These are phyloP conservation scores for Tupaia chinensis DNA, from an alignment of 2,113 vertebrate genomes.

Conservation along the genomic window DNA sequence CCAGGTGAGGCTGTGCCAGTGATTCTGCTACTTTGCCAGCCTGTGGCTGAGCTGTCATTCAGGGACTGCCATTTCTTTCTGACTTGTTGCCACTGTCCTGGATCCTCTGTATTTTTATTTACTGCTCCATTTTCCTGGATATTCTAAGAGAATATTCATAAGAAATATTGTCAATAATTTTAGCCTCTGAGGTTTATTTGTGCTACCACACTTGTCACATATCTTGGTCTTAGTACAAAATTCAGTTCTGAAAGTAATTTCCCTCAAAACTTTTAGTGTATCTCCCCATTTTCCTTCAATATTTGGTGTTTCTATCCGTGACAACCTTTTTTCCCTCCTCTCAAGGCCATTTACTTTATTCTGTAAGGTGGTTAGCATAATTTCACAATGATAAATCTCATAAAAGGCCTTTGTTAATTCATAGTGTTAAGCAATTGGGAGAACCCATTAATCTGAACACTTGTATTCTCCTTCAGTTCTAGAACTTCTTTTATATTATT, in stretches of 20 bases:
- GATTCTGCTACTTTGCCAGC: not conserved
- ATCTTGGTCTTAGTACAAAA: not conserved
- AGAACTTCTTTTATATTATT: not conserved
- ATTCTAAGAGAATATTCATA: not conserved
- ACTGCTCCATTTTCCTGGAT: not conserved
- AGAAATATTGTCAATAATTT: not conserved
- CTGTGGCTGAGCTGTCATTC: not conserved
- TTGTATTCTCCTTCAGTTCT: not conserved
- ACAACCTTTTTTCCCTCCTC: not conserved
- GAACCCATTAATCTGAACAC: not conserved
- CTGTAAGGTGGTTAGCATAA: not conserved
- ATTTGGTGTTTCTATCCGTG: not conserved
- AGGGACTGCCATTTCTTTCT: not conserved
- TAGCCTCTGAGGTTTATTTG: not conserved
- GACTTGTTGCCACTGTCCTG: not conserved
- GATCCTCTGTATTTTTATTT: not conserved
- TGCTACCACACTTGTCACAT: not conserved
- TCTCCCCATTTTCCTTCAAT: not conserved
- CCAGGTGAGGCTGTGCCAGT: not conserved
- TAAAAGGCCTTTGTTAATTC: not conserved
- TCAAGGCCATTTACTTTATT: not conserved
- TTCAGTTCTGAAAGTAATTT: conserved; percentile 33
- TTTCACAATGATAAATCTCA: not conserved
- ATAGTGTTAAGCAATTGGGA: not conserved
- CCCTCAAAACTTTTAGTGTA: not conserved